phyloP scores from a whole-genome alignment of 1,140 invertebrate genomes.

The Medauroidea extradentata region DNA sequence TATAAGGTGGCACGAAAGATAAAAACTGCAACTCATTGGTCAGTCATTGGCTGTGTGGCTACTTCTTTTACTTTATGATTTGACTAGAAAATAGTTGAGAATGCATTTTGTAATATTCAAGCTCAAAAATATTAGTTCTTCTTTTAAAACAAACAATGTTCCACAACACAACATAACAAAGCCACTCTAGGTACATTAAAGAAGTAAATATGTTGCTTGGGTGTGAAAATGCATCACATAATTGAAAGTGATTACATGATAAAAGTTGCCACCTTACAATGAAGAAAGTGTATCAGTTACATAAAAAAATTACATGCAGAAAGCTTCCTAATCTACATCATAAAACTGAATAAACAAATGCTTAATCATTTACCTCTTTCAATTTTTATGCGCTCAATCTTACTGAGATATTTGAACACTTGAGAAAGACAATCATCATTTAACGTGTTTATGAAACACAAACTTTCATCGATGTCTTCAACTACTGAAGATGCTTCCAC shows the following conservation, averaged over 20 bases:
- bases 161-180: too few species aligned
- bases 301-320: neutral
- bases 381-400: conserved; percentile 3
- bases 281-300: neutral
- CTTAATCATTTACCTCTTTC: conserved; percentile 4
- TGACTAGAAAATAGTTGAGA: too few species aligned
- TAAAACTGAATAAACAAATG: neutral
- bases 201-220: neutral
- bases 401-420: conserved; percentile 1
- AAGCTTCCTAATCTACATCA: neutral
- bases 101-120: too few species aligned
- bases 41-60: too few species aligned
- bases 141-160: too few species aligned
- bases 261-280: neutral
- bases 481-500: neutral
- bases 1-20: too few species aligned
- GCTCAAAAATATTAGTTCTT: too few species aligned
- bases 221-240: neutral
- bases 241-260: neutral
- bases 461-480: conserved; percentile 2
- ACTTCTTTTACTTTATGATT: too few species aligned
- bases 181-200: too few species aligned
- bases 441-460: neutral
- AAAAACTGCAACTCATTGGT: too few species aligned
- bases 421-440: conserved; percentile 14